A percentile compares a stretch with the other conserved stretches of the same genome.
phyloP scores from a whole-genome alignment of 23 tunicate genomes.

The Ciona savignyi region DNA sequence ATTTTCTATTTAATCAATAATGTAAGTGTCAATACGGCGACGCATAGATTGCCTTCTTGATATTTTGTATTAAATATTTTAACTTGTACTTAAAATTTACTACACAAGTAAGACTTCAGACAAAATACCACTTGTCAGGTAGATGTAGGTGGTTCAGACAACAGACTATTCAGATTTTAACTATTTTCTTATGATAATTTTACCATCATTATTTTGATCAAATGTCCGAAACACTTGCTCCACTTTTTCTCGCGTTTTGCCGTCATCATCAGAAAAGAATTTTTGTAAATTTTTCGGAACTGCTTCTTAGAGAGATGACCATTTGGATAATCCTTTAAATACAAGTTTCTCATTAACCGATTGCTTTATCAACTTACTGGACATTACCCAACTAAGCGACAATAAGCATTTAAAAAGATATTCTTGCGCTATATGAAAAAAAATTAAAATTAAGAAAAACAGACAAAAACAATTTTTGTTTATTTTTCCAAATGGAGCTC shows the following conservation, averaged over 20 bases:
- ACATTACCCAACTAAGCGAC: too few species aligned
- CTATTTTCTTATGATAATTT: background rate
- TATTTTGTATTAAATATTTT: too few species aligned
- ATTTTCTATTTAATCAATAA: too few species aligned
- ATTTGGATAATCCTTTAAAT: constrained; percentile 72
- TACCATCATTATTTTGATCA: constrained; percentile 90
- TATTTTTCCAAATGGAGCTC: too few species aligned
- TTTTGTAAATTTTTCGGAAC: constrained; percentile 52
- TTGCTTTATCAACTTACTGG: too few species aligned
- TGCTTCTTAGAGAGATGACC: constrained; percentile 54
- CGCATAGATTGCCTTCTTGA: too few species aligned
- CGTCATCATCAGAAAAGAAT: constrained; percentile 53
- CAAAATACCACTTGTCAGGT: too few species aligned
- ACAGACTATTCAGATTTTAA: background rate
- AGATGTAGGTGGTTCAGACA: too few species aligned
- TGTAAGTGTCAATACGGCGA: too few species aligned
- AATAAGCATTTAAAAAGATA: background rate
- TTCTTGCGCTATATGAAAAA: background rate
- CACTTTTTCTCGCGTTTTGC: constrained; percentile 28
- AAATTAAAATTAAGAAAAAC: background rate
- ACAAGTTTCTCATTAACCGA: too few species aligned
- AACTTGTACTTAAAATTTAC: too few species aligned
- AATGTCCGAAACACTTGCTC: constrained; percentile 55
- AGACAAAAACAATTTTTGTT: background rate
- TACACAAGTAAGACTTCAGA: too few species aligned